Evolutionary conservation across 2,888 invertebrate genomes (phyloP).

Genomic region (Zelleria hepariella): DNA sequence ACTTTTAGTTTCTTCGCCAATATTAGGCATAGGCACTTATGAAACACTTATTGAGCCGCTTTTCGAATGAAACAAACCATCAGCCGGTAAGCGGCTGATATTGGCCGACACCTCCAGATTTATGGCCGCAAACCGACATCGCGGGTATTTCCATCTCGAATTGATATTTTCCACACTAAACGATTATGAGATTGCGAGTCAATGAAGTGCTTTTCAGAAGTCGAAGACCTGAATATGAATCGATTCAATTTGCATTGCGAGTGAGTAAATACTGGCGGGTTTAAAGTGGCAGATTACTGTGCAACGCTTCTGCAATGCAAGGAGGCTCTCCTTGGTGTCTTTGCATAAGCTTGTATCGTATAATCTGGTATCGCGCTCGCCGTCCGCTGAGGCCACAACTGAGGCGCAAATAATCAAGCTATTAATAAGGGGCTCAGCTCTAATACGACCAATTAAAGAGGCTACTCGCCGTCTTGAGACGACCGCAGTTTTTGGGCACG

Average conservation of each 20-base stretch:
- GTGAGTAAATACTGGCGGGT: not conserved
- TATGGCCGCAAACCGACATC: conserved; percentile 49
- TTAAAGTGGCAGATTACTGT: not conserved
- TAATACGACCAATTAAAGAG: conserved; percentile 69
- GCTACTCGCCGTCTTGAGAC: conserved; percentile 61
- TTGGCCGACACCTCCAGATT: conserved; percentile 64
- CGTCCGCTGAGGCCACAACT: conserved; percentile 9
- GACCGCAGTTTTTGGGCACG: conserved; percentile 66
- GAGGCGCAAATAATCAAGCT: conserved; percentile 64
- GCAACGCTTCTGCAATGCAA: not conserved
- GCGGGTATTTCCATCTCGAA: conserved; percentile 56
- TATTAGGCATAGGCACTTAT: conserved; percentile 24
- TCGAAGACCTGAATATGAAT: conserved; percentile 21
- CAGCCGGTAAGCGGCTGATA: conserved; percentile 55
- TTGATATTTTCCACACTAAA: conserved; percentile 55
- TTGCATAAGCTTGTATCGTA: not conserved
- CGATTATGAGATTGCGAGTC: conserved; percentile 56
- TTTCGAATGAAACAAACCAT: conserved; percentile 69
- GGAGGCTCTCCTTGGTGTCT: not conserved
- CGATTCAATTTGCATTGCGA: not conserved
- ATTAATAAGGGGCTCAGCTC: conserved; percentile 66
- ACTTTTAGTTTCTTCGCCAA: conserved; percentile 1
- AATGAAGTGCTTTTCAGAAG: conserved; percentile 51
- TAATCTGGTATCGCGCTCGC: not conserved
- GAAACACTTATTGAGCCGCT: conserved; percentile 61